Evolutionary conservation across 2,888 invertebrate species (phyloP).

Genomic region (Archaeoteleia sp.): DNA sequence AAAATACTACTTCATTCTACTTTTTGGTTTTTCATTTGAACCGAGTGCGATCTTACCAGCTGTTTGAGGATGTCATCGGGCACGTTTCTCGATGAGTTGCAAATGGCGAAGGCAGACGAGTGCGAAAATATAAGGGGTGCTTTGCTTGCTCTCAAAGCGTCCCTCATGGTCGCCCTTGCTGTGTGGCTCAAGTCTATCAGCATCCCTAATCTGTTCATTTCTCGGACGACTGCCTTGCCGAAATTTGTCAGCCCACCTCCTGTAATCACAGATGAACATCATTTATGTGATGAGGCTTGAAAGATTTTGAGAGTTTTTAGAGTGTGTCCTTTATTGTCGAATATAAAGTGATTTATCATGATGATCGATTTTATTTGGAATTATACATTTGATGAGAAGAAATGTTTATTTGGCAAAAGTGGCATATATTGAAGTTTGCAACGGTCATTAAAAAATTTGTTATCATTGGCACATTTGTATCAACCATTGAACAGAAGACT

Average conservation of each 20-base stretch:
- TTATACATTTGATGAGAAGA: too few relatives aligned
- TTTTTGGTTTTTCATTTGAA: constrained; percentile 9
- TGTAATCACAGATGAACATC: constrained; percentile 39
- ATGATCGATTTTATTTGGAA: too few relatives aligned
- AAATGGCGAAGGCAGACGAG: constrained; percentile 89
- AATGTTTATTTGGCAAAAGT: too few relatives aligned
- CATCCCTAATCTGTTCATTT: constrained; percentile 97
- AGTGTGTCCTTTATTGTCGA: too few relatives aligned
- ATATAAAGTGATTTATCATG: too few relatives aligned
- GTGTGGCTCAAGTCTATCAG: constrained; percentile 93
- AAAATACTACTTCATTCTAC: neutral
- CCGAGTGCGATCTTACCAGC: constrained; percentile 75
- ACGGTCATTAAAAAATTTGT: too few relatives aligned
- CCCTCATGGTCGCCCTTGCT: constrained; percentile 89
- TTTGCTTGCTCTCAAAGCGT: constrained; percentile 85
- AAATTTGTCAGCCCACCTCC: constrained; percentile 69
- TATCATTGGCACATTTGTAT: too few relatives aligned
- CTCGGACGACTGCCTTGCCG: constrained; percentile 85
- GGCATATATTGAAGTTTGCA: too few relatives aligned
- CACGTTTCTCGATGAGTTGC: constrained; percentile 92
- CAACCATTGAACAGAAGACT: too few relatives aligned
- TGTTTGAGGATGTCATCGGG: constrained; percentile 86
- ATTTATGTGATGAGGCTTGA: too few relatives aligned
- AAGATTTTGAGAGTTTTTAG: too few relatives aligned
- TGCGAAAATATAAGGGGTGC: constrained; percentile 96